Percentiles rank a stretch among this genome's conserved stretches.
phyloP scores from a whole-genome alignment of 2,113 vertebrate species.

The Nerophis ophidion region DNA sequence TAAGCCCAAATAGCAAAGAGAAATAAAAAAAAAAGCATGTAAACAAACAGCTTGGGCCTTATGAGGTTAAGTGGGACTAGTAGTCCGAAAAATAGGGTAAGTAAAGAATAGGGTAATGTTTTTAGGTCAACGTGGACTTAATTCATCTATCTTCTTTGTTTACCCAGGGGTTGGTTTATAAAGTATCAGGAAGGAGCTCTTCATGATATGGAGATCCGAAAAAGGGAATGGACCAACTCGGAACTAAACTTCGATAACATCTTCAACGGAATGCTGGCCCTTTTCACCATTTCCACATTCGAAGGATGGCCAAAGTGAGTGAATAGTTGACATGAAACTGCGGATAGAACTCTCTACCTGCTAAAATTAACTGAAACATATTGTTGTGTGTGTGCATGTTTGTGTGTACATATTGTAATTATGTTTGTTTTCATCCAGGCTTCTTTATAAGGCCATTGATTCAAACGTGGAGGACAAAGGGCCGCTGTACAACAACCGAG shows the following conservation, averaged over 20 bases:
- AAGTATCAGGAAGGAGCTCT: slow-evolving; percentile 81
- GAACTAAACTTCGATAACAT: slow-evolving; percentile 94
- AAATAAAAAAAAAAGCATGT: no score
- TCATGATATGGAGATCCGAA: slow-evolving; percentile 68
- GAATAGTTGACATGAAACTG: background rate
- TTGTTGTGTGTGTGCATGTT: background rate
- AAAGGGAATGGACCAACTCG: slow-evolving; percentile 79
- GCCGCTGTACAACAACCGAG: slow-evolving; percentile 86
- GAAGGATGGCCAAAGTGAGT: slow-evolving; percentile 96
- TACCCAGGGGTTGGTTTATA: slow-evolving; percentile 80
- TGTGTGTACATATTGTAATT: no score
- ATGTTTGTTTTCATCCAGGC: slow-evolving; percentile 57
- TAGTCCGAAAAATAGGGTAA: background rate
- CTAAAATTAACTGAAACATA: background rate
- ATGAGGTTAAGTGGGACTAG: no score
- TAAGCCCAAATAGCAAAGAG: no score
- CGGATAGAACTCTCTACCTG: background rate
- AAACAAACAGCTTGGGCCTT: no score
- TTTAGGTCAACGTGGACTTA: no score
- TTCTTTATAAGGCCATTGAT: slow-evolving; percentile 93
- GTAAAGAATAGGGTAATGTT: background rate
- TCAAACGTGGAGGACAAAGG: slow-evolving; percentile 81
- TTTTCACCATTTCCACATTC: slow-evolving; percentile 94
- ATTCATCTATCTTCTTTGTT: background rate
- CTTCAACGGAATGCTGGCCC: slow-evolving; percentile 89